Evolutionary conservation across 2,888 invertebrate species (phyloP), one percentile per base, ranked within the genome.

Genomic region (Dichetophora obliterata): DNA sequence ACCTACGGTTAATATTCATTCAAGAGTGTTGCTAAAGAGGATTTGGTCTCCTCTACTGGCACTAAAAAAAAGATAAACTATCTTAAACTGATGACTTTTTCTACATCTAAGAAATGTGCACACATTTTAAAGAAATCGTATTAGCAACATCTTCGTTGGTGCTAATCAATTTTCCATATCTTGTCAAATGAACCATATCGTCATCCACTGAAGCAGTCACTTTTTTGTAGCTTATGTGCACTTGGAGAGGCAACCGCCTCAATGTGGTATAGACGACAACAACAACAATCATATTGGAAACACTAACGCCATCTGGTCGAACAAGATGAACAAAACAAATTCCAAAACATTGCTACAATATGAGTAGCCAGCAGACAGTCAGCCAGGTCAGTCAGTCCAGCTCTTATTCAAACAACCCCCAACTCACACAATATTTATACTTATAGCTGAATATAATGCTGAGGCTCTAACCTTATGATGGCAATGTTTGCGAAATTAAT

Each of bases 101-200:
- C n/a, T 63, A 27, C 16, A 16, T 22, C 31, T 11, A 14, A 3
- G 61, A 19, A 37, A 24, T 48, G 3, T 3, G n/a, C 19, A 48
- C 19, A 68, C 31, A 31, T 31, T 31, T 31, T 31, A 5, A 31
- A 31, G 50, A 11, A 14, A 24, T 27, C 16, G 8, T 27, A 14
- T 61, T 5, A n/a, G 19, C 27, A 24, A 14, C 1, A 9, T 50
- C 5, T 70, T 19, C n/a, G 24, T 34, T 9, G 50, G 14, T 27
- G 61, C 73, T 63, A 73, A 73, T 73, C 73, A 73, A 73, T 63
- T 63, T 73, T 63, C 63, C 73, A 61, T 73, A 73, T 61, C 50
- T 31, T 48, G 73, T 50, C 27, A n/a, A n/a, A 63, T 31, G 22
- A 31, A 52, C 50, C 68, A 27, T 52, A 4, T 11, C n/a, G n/a